Percentiles rank a stretch among this genome's conserved stretches.
phyloP scores from a whole-genome alignment of 1,140 invertebrate genomes.

The Apocrypta bakeri region DNA sequence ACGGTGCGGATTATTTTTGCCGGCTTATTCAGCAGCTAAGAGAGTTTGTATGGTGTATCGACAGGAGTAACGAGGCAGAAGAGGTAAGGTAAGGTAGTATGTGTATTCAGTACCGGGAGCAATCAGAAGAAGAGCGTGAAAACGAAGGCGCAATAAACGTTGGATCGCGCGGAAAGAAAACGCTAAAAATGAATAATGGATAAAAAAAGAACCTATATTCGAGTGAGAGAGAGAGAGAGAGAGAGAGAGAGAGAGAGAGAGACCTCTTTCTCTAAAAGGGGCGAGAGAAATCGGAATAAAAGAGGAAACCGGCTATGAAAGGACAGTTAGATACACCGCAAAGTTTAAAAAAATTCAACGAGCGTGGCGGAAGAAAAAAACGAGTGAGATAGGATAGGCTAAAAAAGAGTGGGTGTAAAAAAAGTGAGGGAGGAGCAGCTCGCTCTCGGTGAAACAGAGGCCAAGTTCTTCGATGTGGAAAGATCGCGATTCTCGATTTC shows the following conservation, averaged over 20 bases:
- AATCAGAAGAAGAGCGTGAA: not conserved
- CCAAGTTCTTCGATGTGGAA: conserved; percentile 1
- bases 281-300: not conserved
- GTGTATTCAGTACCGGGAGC: no score
- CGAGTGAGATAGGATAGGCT: not conserved
- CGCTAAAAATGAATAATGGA: conserved; percentile 40
- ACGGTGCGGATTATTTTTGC: no score
- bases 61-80: no score
- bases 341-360: not conserved
- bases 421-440: not conserved
- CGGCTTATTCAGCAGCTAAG: no score
- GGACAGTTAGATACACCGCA: conserved; percentile 16
- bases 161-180: conserved; percentile 5
- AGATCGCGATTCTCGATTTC: conserved; percentile 41
- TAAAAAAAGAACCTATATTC: not conserved
- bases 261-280: no score
- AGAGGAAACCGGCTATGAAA: not conserved
- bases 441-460: not conserved
- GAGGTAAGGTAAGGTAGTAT: no score
- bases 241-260: no score
- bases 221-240: not conserved
- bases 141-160: not conserved
- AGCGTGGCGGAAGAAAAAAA: not conserved
- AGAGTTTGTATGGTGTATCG: no score
- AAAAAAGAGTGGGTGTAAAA: not conserved